Conservation (phyloP, 1,140 invertebrate species). For the Lerema accius region DNA sequence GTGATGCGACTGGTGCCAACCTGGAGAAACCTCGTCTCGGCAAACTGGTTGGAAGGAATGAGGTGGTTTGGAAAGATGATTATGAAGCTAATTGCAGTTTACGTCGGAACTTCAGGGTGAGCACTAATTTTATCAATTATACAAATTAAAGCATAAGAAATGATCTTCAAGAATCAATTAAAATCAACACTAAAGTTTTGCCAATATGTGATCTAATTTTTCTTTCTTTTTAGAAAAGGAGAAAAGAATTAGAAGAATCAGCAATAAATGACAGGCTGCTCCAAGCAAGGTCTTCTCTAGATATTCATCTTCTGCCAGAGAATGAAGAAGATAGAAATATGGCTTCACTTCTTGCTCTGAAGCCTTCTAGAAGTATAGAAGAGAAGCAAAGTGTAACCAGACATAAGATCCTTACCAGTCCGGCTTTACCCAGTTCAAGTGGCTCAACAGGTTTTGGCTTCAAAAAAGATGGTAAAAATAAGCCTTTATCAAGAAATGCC, state of each 20-base stretch:
- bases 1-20: conserved; percentile 90
- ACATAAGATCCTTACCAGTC: conserved; percentile 82
- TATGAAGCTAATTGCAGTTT: conserved; percentile 94
- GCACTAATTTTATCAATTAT: conserved; percentile 36
- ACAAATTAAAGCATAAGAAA: too few relatives aligned
- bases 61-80: conserved; percentile 93
- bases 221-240: conserved; percentile 84
- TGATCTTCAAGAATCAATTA: too few relatives aligned
- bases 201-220: conserved; percentile 9
- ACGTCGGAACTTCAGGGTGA: conserved; percentile 92
- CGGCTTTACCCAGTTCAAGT: conserved; percentile 84
- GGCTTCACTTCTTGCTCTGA: conserved; percentile 88
- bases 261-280: conserved; percentile 87
- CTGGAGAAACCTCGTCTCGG: conserved; percentile 88
- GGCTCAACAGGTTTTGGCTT: conserved; percentile 82
- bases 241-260: conserved; percentile 89
- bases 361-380: conserved; percentile 81
- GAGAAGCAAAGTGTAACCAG: conserved; percentile 81
- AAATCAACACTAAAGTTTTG: background rate
- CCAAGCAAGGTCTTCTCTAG: conserved; percentile 90
- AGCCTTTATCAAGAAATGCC: conserved; percentile 59
- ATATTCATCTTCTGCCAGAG: conserved; percentile 91
- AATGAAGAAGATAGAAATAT: conserved; percentile 90
- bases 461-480: conserved; percentile 79
- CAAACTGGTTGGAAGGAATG: conserved; percentile 90